These are phyloP conservation scores for Drosophila mojavensis DNA, from an alignment of 1,140 invertebrate species.

Conservation along the genomic window DNA sequence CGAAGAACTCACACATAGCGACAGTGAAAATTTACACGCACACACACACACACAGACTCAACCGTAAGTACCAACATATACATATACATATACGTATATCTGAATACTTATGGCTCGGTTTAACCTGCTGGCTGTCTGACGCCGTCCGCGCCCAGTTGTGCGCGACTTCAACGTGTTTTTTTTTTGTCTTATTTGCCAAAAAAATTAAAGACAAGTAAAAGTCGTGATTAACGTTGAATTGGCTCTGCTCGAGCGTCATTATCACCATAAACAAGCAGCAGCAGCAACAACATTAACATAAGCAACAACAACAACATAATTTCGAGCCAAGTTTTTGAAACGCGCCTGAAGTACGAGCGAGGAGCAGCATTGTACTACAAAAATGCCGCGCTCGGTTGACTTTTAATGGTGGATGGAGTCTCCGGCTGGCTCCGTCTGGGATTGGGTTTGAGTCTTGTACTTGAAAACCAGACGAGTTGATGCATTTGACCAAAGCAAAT, in stretches of 20 bases:
- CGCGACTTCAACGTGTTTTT: slow-evolving; percentile 46
- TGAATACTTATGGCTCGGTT: slow-evolving; percentile 57
- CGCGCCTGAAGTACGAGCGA: slow-evolving; percentile 42
- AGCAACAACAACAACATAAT: slow-evolving; percentile 36
- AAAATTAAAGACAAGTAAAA: slow-evolving; percentile 83
- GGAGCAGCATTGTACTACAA: slow-evolving; percentile 62
- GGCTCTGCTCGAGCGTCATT: slow-evolving; percentile 70
- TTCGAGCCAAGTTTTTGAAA: slow-evolving; percentile 52
- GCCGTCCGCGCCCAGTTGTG: slow-evolving; percentile 71
- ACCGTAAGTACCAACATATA: slow-evolving; percentile 40
- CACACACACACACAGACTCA: slow-evolving; percentile 28
- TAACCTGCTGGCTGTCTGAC: slow-evolving; percentile 49
- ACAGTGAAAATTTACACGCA: slow-evolving; percentile 78
- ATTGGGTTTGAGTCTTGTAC: slow-evolving; percentile 5
- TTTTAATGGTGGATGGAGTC: slow-evolving; percentile 77
- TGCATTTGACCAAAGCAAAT: slow-evolving; percentile 39
- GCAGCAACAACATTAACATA: slow-evolving; percentile 23
- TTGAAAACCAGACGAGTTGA: slow-evolving; percentile 23
- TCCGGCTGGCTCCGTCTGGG: slow-evolving; percentile 8
- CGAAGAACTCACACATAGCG: slow-evolving; percentile 61
- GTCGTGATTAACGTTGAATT: slow-evolving; percentile 82
- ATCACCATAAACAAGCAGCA: slow-evolving; percentile 68
- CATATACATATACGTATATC: slow-evolving; percentile 29
- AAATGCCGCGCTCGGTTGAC: slow-evolving; percentile 81
- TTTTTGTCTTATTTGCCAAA: slow-evolving; percentile 74